Percentiles rank a stretch among this genome's conserved stretches.
Evolutionary conservation across 2,888 invertebrate genomes (phyloP).

Genomic region (Macrosiphum euphorbiae): DNA sequence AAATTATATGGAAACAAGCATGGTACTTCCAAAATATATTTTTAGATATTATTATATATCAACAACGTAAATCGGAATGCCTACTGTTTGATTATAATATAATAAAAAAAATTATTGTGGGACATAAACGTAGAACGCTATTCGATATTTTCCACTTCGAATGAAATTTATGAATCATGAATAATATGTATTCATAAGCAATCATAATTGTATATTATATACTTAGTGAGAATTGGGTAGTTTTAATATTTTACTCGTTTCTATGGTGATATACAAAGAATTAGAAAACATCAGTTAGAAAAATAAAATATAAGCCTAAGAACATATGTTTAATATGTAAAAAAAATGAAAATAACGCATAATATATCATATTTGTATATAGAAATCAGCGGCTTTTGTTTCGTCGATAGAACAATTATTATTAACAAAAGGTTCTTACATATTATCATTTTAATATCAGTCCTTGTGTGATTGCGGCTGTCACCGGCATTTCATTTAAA

Average conservation of each 20-base stretch:
- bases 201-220: too few relatives aligned
- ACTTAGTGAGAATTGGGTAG: too few relatives aligned
- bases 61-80: neutral
- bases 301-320: too few relatives aligned
- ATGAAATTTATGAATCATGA: too few relatives aligned
- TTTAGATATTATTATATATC: neutral
- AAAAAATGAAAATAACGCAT: neutral
- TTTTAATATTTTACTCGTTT: too few relatives aligned
- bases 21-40: neutral
- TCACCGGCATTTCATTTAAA: neutral
- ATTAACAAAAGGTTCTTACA: neutral
- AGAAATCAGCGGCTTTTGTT: neutral
- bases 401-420: neutral
- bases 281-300: too few relatives aligned
- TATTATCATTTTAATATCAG: neutral
- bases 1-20: neutral
- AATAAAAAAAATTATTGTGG: neutral
- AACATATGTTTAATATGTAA: neutral
- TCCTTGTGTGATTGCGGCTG: neutral
- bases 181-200: too few relatives aligned
- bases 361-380: neutral
- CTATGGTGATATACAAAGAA: too few relatives aligned
- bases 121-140: too few relatives aligned
- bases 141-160: too few relatives aligned
- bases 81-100: neutral